Conservation (phyloP, 2,888 invertebrate species). For the Kuschelorhynchus macadamiae region DNA sequence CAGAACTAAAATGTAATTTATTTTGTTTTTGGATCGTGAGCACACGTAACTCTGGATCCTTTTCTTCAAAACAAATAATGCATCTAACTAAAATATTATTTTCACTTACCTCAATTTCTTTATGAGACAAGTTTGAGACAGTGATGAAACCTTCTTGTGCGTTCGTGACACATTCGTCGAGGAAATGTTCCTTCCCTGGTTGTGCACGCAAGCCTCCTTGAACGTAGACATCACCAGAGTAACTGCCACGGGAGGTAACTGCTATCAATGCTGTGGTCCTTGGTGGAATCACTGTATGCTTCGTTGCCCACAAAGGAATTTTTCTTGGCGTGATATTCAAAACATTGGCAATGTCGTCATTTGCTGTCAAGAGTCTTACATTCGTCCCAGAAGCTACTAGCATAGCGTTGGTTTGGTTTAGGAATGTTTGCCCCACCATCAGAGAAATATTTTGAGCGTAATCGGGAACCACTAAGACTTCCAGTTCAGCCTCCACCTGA, state of each 20-base stretch:
- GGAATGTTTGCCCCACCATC: too few species aligned
- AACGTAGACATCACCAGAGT: not conserved
- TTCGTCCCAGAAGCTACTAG: too few species aligned
- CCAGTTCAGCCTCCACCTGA: not conserved
- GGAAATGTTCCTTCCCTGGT: not conserved
- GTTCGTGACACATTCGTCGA: not conserved
- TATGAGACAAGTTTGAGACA: not conserved
- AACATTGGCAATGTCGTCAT: not conserved
- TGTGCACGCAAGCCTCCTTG: not conserved
- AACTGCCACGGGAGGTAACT: not conserved
- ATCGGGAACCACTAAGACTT: conserved; percentile 3
- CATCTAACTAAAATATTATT: not conserved
- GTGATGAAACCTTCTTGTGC: not conserved
- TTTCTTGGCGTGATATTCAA: not conserved
- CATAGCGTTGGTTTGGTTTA: not conserved
- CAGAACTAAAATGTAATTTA: too few species aligned
- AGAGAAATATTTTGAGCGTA: conserved; percentile 7
- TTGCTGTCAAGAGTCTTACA: not conserved
- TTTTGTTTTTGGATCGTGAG: too few species aligned
- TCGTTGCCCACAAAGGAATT: not conserved
- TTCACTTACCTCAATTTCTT: not conserved
- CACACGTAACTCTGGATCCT: too few species aligned
- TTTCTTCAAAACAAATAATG: not conserved
- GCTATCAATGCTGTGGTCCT: not conserved
- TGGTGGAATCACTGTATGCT: not conserved